These are phyloP conservation scores for Amblyornis subalaris DNA, from an alignment of 2,113 vertebrate species.

Conservation along the genomic window DNA sequence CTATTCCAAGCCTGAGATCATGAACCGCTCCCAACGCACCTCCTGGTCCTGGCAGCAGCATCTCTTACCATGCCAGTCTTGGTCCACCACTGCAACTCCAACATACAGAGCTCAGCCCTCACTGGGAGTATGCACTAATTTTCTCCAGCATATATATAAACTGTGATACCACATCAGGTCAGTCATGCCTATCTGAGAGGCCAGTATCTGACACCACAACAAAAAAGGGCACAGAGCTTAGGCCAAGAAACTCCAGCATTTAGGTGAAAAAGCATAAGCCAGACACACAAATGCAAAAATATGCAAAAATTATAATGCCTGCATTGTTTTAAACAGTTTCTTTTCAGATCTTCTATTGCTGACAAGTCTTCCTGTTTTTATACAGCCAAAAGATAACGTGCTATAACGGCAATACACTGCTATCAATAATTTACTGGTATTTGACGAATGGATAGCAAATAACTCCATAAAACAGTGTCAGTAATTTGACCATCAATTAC, in stretches of 20 bases:
- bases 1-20: not conserved
- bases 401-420: not conserved
- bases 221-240: not conserved
- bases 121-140: not conserved
- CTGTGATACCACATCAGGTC: not conserved
- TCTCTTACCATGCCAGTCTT: not conserved
- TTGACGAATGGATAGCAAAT: not conserved
- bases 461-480: not conserved
- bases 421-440: not conserved
- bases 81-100: not conserved
- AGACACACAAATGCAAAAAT: not conserved
- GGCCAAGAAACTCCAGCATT: not conserved
- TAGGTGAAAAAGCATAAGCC: not conserved
- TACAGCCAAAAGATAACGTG: not conserved
- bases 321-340: not conserved
- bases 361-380: not conserved
- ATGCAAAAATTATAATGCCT: not conserved
- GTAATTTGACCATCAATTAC: not conserved
- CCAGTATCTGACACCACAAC: not conserved
- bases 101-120: not conserved
- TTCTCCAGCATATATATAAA: not conserved
- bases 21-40: rapidly evolving
- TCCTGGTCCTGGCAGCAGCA: not conserved
- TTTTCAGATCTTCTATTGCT: not conserved
- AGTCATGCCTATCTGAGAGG: not conserved